phyloP scores from a whole-genome alignment of 2,113 vertebrate species.

The Scomber scombrus region DNA sequence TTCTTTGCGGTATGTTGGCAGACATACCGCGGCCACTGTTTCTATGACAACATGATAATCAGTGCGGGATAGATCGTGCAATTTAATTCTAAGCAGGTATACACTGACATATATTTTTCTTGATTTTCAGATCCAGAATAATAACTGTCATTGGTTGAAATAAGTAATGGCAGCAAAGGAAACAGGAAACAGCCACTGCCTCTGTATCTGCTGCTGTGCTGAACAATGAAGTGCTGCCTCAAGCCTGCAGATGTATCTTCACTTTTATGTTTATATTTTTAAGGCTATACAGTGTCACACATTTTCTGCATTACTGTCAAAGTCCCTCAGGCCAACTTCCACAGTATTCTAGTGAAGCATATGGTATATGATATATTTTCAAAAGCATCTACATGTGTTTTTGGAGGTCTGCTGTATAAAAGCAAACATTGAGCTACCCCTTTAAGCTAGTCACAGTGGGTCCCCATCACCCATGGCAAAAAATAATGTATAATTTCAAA shows the following conservation, averaged over 20 bases:
- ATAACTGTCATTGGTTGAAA: constrained; percentile 16
- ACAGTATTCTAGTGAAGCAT: constrained; percentile 23
- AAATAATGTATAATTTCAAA: constrained; percentile 2
- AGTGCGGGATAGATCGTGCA: not conserved
- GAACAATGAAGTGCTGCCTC: not conserved
- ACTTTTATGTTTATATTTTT: constrained; percentile 19
- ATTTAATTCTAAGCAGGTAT: constrained; percentile 40
- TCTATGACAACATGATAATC: constrained; percentile 66
- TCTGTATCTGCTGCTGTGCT: not conserved
- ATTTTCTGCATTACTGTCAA: constrained; percentile 12
- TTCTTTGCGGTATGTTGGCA: constrained; percentile 28
- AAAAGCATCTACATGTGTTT: constrained; percentile 17
- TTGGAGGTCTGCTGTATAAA: constrained; percentile 16
- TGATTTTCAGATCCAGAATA: constrained; percentile 21
- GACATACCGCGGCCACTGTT: constrained; percentile 42
- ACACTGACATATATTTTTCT: constrained; percentile 31
- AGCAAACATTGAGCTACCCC: not conserved
- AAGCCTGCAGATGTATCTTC: constrained; percentile 3
- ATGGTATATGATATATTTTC: constrained; percentile 19
- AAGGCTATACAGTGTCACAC: not conserved
- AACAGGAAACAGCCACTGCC: not conserved
- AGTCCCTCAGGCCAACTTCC: constrained; percentile 3
- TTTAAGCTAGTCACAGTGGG: not conserved
- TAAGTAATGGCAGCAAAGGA: not conserved
- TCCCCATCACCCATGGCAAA: constrained; percentile 8